phyloP scores from a whole-genome alignment of 2,113 vertebrate genomes.

The Micromys minutus region DNA sequence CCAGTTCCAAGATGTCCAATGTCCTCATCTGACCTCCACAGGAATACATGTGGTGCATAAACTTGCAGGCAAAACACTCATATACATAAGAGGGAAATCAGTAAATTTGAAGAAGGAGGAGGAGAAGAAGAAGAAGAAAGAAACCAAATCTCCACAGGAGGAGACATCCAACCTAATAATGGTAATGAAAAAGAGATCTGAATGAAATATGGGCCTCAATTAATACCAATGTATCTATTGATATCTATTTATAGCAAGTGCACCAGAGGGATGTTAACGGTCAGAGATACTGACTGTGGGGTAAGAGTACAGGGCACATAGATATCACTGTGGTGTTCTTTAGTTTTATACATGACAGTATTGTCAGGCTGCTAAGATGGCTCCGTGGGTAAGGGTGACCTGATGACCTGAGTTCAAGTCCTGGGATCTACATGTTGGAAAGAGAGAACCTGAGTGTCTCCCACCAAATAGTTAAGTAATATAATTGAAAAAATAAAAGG shows the following conservation, averaged over 20 bases:
- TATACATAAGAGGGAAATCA: not conserved
- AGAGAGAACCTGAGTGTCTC: not conserved
- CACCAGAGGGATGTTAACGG: not conserved
- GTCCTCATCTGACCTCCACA: not conserved
- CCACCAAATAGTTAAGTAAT: too few relatives aligned
- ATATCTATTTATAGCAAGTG: not conserved
- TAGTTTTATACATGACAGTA: not conserved
- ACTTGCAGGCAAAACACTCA: not conserved
- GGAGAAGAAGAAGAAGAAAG: not conserved
- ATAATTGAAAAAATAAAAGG: not conserved
- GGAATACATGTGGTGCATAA: not conserved
- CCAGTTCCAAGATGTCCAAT: not conserved
- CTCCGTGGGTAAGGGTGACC: not conserved
- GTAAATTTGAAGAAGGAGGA: not conserved
- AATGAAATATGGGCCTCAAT: not conserved
- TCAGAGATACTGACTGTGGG: not conserved
- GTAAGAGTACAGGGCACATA: rapidly evolving
- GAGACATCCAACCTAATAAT: not conserved
- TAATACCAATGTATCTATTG: not conserved
- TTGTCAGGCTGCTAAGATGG: not conserved
- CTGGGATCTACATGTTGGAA: not conserved
- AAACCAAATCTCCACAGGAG: not conserved
- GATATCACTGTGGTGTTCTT: not conserved
- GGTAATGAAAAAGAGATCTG: slow-evolving; percentile 16
- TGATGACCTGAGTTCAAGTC: not conserved